phyloP scores from a whole-genome alignment of 2,888 invertebrate species.

The Sarcophaga subvicina region DNA sequence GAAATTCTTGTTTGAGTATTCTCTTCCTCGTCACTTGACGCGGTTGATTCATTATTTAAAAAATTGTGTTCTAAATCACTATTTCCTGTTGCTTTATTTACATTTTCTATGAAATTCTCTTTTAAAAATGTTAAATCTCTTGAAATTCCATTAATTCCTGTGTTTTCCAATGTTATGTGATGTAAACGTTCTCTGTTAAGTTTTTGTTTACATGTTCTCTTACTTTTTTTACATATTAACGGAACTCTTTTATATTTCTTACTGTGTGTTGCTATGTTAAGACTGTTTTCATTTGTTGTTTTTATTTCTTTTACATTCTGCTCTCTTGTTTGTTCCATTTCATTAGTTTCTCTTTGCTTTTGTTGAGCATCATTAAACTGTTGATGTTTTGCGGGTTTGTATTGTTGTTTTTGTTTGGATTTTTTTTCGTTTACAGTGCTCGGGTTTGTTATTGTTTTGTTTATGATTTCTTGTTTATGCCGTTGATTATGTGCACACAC shows the following conservation, averaged over 20 bases:
- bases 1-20: too few relatives aligned
- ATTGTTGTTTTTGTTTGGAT: slow-evolving; percentile 3
- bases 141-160: background rate
- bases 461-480: slow-evolving; percentile 5
- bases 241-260: background rate
- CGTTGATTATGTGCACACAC: background rate
- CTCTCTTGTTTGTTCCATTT: background rate
- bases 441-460: slow-evolving; percentile 6
- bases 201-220: slow-evolving; percentile 8
- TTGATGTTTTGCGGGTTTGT: background rate
- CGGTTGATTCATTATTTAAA: too few relatives aligned
- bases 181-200: background rate
- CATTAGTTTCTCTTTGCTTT: background rate
- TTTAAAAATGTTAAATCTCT: background rate
- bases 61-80: background rate
- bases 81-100: background rate
- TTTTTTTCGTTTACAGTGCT: background rate
- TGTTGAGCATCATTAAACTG: background rate
- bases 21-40: too few relatives aligned
- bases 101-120: background rate
- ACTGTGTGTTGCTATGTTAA: background rate
- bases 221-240: too few relatives aligned
- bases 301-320: background rate
- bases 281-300: background rate
- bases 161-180: too few relatives aligned